These are phyloP conservation scores for Papilio polyxenes DNA, from an alignment of 1,140 invertebrate genomes.

Conservation along the genomic window DNA sequence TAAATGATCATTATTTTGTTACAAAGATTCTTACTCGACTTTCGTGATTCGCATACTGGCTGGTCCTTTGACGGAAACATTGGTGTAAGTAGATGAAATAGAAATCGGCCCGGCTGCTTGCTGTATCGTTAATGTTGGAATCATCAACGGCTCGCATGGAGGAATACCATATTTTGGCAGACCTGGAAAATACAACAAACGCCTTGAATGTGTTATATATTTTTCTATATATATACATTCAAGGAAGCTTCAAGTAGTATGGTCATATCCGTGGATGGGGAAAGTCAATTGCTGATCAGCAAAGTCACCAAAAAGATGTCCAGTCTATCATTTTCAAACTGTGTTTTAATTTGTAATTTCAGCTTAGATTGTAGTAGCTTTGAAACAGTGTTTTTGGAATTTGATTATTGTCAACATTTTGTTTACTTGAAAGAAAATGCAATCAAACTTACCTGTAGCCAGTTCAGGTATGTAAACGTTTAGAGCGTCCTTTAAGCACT, in stretches of 20 bases:
- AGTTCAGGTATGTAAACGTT: constrained; percentile 77
- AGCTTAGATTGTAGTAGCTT: too few species aligned
- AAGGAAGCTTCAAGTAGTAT: too few species aligned
- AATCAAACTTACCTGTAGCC: constrained; percentile 56
- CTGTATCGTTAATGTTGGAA: constrained; percentile 82
- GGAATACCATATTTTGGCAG: constrained; percentile 83
- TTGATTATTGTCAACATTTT: too few species aligned
- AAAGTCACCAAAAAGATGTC: too few species aligned
- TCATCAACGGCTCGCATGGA: constrained; percentile 83
- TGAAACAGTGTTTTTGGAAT: too few species aligned
- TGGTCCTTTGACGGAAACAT: constrained; percentile 83
- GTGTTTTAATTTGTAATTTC: too few species aligned
- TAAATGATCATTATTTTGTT: too few species aligned
- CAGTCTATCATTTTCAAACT: too few species aligned
- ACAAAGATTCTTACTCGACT: constrained; percentile 79
- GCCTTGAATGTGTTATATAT: too few species aligned
- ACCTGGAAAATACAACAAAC: constrained; percentile 64
- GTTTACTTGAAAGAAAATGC: background rate
- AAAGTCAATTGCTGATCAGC: too few species aligned
- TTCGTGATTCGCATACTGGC: constrained; percentile 81
- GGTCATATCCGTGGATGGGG: too few species aligned
- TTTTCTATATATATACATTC: background rate
- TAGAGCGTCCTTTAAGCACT: constrained; percentile 70
- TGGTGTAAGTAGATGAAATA: constrained; percentile 82
- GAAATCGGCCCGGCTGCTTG: constrained; percentile 83